These are phyloP conservation scores for Fistularia commersonii DNA, from an alignment of 2,797 vertebrate species.

Conservation along the genomic window DNA sequence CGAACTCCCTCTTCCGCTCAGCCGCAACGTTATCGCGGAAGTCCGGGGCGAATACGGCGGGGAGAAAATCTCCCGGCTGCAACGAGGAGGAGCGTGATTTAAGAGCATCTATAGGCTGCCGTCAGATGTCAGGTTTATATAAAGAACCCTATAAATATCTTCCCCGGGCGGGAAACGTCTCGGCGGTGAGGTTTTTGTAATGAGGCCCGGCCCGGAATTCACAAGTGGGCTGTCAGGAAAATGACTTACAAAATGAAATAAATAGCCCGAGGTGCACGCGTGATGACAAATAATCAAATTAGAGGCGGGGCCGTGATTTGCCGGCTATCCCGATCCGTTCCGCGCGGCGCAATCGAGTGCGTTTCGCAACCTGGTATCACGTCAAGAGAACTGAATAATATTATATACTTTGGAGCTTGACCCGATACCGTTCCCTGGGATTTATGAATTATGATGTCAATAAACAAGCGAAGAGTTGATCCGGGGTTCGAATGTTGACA, in stretches of 20 bases:
- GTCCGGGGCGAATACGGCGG: conserved; percentile 18
- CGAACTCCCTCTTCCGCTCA: conserved; percentile 4
- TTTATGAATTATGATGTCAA: too few species aligned
- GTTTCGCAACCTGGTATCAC: too few species aligned
- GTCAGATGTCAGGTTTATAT: conserved; percentile 54
- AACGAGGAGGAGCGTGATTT: conserved; percentile 39
- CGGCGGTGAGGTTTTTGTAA: conserved; percentile 43
- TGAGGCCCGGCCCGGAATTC: conserved; percentile 39
- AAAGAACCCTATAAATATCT: conserved; percentile 62
- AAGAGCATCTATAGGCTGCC: conserved; percentile 41
- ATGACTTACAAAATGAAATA: conserved; percentile 2
- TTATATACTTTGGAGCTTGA: too few species aligned
- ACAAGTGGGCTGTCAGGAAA: conserved; percentile 12
- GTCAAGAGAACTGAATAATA: too few species aligned
- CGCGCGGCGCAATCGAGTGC: too few species aligned
- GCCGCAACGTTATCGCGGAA: conserved; percentile 6
- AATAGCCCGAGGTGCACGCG: background rate
- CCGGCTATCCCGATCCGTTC: too few species aligned
- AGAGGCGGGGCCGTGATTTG: too few species aligned
- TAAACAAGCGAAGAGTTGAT: too few species aligned
- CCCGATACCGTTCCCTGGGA: too few species aligned
- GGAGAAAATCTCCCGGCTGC: conserved; percentile 36
- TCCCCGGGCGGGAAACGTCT: conserved; percentile 31
- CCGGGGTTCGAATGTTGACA: too few species aligned
- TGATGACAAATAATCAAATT: background rate